A percentile compares a stretch with the other conserved stretches of the same genome.
These are phyloP conservation scores for Saguinus midas DNA, from an alignment of 2,113 vertebrate species.

Conservation along the genomic window DNA sequence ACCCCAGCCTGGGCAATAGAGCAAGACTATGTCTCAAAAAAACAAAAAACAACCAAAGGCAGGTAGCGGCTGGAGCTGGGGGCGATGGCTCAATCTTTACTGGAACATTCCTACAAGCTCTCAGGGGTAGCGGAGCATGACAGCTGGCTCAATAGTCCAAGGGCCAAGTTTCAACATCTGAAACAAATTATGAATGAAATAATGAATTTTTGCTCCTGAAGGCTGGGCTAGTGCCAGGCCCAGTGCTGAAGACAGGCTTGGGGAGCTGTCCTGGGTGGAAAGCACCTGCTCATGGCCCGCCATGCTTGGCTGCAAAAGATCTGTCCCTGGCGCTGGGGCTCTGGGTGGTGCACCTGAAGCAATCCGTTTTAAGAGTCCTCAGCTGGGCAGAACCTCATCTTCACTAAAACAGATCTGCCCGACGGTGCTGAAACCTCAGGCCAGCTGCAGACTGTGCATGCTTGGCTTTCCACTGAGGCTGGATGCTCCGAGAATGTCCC, in stretches of 20 bases:
- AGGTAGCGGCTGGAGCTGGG: not conserved
- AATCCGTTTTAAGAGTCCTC: not conserved
- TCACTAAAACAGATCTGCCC: not conserved
- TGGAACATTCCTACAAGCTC: conserved; percentile 62
- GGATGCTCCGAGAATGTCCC: not conserved
- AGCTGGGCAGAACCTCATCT: not conserved
- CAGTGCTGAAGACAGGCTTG: not conserved
- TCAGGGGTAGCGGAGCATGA: conserved; percentile 57
- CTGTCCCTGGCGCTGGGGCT: not conserved
- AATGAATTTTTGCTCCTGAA: not conserved
- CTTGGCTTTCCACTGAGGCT: not conserved
- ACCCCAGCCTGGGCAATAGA: too few relatives aligned
- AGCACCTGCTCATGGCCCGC: not conserved
- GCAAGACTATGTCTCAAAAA: too few relatives aligned
- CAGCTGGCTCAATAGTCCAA: conserved; percentile 10
- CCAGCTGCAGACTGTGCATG: not conserved
- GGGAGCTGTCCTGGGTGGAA: not conserved
- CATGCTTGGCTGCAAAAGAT: not conserved
- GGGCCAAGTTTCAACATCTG: conserved; percentile 65
- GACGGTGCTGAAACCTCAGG: not conserved
- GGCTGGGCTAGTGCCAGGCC: not conserved
- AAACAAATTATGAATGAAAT: conserved; percentile 75
- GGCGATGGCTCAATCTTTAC: not conserved
- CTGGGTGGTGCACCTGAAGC: not conserved
- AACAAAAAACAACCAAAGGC: not conserved